Percentiles rank a stretch among this genome's conserved stretches.
phyloP scores from a whole-genome alignment of 2,113 vertebrate genomes.

The Caretta caretta region DNA sequence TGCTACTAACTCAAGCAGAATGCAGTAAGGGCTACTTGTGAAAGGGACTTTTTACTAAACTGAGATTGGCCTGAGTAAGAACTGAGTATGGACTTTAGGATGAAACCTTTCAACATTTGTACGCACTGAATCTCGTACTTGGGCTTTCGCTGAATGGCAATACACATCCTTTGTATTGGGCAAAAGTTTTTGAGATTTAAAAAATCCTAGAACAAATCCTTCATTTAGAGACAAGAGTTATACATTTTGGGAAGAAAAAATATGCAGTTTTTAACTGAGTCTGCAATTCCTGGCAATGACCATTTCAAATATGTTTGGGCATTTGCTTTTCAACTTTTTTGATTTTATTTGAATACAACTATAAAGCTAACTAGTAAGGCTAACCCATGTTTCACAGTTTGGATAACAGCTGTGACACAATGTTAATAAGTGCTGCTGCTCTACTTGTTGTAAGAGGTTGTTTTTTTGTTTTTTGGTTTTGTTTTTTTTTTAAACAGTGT shows the following conservation, averaged over 20 bases:
- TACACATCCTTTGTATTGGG: neutral
- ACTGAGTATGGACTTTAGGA: neutral
- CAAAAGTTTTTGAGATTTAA: neutral
- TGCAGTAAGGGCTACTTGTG: neutral
- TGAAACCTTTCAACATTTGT: neutral
- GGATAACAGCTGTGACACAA: neutral
- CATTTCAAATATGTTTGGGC: neutral
- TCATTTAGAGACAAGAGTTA: neutral
- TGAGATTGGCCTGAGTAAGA: neutral
- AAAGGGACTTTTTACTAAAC: neutral
- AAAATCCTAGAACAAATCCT: neutral
- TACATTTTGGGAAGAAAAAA: neutral
- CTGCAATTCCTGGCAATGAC: neutral
- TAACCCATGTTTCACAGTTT: neutral
- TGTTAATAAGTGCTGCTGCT: neutral
- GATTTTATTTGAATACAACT: neutral
- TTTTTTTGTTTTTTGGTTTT: too few relatives aligned
- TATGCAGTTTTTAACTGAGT: neutral
- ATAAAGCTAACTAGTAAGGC: neutral
- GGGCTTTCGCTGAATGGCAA: neutral
- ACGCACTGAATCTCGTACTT: neutral
- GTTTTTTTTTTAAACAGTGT: too few relatives aligned
- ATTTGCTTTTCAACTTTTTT: neutral
- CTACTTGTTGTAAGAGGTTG: neutral
- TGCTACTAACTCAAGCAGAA: neutral